Base-by-base conservation (phyloP, 2,113 vertebrate genomes). In the Propithecus coquereli region DNA sequence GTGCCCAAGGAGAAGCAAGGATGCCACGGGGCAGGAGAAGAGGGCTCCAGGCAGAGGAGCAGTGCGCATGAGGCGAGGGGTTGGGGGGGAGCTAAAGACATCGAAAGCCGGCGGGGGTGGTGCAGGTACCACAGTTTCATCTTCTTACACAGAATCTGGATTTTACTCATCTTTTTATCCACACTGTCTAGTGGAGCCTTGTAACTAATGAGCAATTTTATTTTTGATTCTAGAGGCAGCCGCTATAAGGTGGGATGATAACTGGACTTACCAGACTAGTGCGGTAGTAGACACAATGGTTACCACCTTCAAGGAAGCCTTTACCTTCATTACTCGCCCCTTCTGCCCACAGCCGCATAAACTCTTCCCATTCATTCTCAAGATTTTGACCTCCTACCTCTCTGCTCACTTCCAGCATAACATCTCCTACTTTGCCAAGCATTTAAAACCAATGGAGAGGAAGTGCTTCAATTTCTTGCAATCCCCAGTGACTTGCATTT, bases 191-290 rank as follows among this genome's bases (percentile, higher is more conserved):
- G n/a, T 47, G 82, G 54, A 74, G 34, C 11, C 40, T 61, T 40
- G 30, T 57, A 37, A 50, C 50, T 73, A 52, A 17, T 43, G 25
- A 59, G 18, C 80, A 70, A 73, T 54, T 63, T 47, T 66, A 10
- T 83, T 76, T 94, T 61, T 83, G 83, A 12, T 47, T 23, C 57
- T 1, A 87, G 66, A 96, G 88, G 77, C 68, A 57, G 85, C 45
- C 66, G 27, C 7, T 63, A 7, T 25, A 34, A 82, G 66, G 59
- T 6, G 45, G 77, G 80, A 94, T 12, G 65, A 61, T 40, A 79
- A 40, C 13, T 30, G 34, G 45, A 34, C 66, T 61, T 40, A 32
- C 4, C 27, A 54, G 82, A 59, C 3, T 30, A 57, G 34, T 47
- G 20, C 6, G 0, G 5, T 0, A 25, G 50, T 2, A 52, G n/a